phyloP scores from a whole-genome alignment of 2,888 invertebrate species.

The Amaurobius ferox region DNA sequence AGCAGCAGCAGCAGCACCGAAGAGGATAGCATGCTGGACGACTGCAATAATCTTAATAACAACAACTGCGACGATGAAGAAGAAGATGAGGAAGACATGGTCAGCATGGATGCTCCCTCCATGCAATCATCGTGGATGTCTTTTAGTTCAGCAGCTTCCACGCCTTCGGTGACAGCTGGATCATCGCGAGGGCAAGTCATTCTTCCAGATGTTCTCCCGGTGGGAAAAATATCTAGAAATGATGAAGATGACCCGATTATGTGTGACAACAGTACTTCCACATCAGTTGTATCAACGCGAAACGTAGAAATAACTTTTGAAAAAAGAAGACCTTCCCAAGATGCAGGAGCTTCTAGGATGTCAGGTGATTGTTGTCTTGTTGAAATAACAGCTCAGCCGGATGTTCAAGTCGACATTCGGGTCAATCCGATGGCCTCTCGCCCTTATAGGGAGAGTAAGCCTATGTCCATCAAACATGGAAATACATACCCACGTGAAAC shows the following conservation, averaged over 20 bases:
- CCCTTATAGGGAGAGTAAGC: slow-evolving; percentile 24
- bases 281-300: slow-evolving; percentile 36
- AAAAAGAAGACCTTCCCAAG: slow-evolving; percentile 44
- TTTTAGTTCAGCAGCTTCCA: slow-evolving; percentile 48
- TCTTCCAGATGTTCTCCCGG: slow-evolving; percentile 59
- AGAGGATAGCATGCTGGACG: slow-evolving; percentile 33
- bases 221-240: slow-evolving; percentile 31
- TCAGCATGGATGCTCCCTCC: slow-evolving; percentile 40
- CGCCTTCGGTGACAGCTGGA: slow-evolving; percentile 27
- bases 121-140: slow-evolving; percentile 64
- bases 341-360: slow-evolving; percentile 25
- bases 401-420: slow-evolving; percentile 62
- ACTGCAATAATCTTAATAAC: slow-evolving; percentile 37
- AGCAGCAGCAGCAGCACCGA: slow-evolving; percentile 36
- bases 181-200: slow-evolving; percentile 42
- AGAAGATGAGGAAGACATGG: slow-evolving; percentile 51
- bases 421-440: slow-evolving; percentile 51
- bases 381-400: slow-evolving; percentile 64
- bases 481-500: slow-evolving; percentile 65
- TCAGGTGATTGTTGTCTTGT: slow-evolving; percentile 56
- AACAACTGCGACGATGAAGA: slow-evolving; percentile 50
- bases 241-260: slow-evolving; percentile 38
- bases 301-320: slow-evolving; percentile 52
- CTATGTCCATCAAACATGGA: slow-evolving; percentile 53
- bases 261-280: slow-evolving; percentile 21